These are phyloP conservation scores for Bombus huntii DNA, from an alignment of 1,140 invertebrate species.

Conservation along the genomic window DNA sequence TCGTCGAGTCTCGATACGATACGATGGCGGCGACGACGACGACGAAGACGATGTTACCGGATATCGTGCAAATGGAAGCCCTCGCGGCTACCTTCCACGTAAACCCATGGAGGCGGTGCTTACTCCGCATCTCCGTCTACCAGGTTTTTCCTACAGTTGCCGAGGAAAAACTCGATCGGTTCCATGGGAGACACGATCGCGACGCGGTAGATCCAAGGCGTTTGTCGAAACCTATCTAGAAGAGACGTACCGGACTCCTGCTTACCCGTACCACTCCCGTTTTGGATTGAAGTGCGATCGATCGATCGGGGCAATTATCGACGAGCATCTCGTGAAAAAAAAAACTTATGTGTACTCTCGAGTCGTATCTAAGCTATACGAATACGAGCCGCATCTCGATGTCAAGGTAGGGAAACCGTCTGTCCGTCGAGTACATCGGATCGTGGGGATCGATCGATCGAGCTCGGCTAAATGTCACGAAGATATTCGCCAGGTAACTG, in stretches of 20 bases:
- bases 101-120: slow-evolving; percentile 31
- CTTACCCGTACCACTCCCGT: slow-evolving; percentile 22
- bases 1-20: background rate
- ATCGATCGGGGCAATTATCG: slow-evolving; percentile 61
- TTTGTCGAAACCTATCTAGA: slow-evolving; percentile 62
- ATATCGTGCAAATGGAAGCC: slow-evolving; percentile 56
- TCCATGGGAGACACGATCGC: slow-evolving; percentile 45
- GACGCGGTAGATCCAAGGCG: slow-evolving; percentile 58
- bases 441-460: slow-evolving; percentile 14
- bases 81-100: slow-evolving; percentile 24
- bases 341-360: background rate
- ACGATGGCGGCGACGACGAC: background rate
- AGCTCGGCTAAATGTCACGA: slow-evolving; percentile 17
- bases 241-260: background rate
- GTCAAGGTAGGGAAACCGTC: too few species aligned
- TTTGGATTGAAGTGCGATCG: slow-evolving; percentile 50
- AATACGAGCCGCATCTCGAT: too few species aligned
- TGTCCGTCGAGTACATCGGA: background rate
- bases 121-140: slow-evolving; percentile 5
- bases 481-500: background rate
- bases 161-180: slow-evolving; percentile 58
- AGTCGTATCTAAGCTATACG: too few species aligned
- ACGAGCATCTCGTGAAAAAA: background rate
- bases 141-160: slow-evolving; percentile 47
- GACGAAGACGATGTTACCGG: slow-evolving; percentile 26